phyloP scores from a whole-genome alignment of 2,888 invertebrate species.

The Eristalis arbustorum region DNA sequence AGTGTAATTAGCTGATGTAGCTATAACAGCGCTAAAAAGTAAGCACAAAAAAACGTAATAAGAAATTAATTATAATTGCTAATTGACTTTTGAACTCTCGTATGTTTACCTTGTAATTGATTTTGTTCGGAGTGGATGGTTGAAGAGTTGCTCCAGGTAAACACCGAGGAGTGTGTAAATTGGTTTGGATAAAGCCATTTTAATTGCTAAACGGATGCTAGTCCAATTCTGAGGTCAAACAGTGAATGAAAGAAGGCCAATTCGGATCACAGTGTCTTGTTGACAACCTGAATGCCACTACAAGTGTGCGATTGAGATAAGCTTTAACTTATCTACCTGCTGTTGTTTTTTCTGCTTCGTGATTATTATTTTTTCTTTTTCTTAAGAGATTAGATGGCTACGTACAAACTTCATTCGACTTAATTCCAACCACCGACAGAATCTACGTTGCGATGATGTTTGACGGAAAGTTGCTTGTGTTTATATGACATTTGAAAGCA shows the following conservation, averaged over 20 bases:
- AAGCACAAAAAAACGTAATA: conserved; percentile 22
- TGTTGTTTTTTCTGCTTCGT: conserved; percentile 1
- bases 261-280: not conserved
- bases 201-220: conserved; percentile 26
- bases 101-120: conserved; percentile 87
- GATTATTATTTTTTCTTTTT: conserved; percentile 2
- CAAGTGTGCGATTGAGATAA: conserved; percentile 12
- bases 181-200: conserved; percentile 83
- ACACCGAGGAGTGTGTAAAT: conserved; percentile 85
- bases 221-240: not conserved
- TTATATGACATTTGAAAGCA: conserved; percentile 1
- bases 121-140: conserved; percentile 89
- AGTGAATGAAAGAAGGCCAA: not conserved
- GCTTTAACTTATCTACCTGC: conserved; percentile 31
- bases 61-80: conserved; percentile 1
- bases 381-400: not conserved
- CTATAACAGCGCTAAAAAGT: conserved; percentile 85
- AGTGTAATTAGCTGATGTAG: conserved; percentile 86
- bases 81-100: conserved; percentile 4
- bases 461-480: not conserved
- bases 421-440: not conserved
- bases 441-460: not conserved
- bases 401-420: not conserved
- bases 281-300: not conserved
- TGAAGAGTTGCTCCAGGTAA: conserved; percentile 88